phyloP scores from a whole-genome alignment of 2,113 vertebrate species.

The Campylomormyrus tamandua region DNA sequence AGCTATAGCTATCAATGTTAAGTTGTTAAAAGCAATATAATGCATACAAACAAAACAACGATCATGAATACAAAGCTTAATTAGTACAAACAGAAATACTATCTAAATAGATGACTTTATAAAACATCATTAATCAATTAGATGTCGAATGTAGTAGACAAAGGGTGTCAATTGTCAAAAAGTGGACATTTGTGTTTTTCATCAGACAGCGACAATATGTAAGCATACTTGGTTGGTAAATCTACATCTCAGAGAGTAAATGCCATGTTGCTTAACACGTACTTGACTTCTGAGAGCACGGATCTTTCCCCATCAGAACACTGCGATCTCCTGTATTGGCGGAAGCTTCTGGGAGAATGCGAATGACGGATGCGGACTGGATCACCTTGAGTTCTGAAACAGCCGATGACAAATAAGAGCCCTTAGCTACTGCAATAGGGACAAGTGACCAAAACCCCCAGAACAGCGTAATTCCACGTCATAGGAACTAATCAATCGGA shows the following conservation, averaged over 20 bases:
- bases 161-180: background rate
- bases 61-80: background rate
- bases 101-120: background rate
- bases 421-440: background rate
- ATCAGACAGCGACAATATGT: background rate
- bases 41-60: background rate
- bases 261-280: conserved; percentile 31
- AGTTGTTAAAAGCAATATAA: background rate
- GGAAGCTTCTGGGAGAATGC: conserved; percentile 76
- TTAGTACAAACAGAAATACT: background rate
- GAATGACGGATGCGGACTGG: conserved; percentile 76
- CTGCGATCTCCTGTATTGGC: conserved; percentile 74
- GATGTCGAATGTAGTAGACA: background rate
- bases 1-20: background rate
- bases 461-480: background rate
- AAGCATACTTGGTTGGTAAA: background rate
- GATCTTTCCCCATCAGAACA: conserved; percentile 82
- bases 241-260: background rate
- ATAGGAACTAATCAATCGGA: background rate
- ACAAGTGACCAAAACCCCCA: background rate
- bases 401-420: background rate
- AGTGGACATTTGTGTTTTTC: background rate
- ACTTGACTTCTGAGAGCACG: conserved; percentile 82
- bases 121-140: background rate
- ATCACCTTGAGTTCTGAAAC: conserved; percentile 76